Evolutionary conservation across 2,797 vertebrate genomes (phyloP).

Genomic region (Ceyx erithaca): DNA sequence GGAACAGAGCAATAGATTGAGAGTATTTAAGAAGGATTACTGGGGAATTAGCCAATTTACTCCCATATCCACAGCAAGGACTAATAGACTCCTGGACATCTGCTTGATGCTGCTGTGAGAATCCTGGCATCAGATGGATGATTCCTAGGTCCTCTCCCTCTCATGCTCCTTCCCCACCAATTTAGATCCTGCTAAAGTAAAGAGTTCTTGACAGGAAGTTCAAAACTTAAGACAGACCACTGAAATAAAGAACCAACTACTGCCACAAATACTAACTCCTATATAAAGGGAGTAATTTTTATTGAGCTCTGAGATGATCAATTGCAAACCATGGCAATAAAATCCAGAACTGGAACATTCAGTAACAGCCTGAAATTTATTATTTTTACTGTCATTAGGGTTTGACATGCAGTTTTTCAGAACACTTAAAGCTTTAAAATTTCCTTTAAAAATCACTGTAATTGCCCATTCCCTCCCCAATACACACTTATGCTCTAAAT

Average conservation of each 20-base stretch:
- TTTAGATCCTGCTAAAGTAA: neutral
- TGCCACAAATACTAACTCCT: neutral
- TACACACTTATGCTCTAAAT: neutral
- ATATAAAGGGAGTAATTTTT: neutral
- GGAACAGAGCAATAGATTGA: neutral
- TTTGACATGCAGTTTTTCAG: conserved; percentile 13
- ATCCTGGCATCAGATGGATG: neutral
- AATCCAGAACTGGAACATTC: neutral
- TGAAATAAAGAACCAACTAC: neutral
- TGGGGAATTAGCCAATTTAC: neutral
- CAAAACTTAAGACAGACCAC: neutral
- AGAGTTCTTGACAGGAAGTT: neutral
- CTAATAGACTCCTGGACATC: neutral
- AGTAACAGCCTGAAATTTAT: neutral
- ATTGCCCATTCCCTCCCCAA: neutral
- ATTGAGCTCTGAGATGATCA: neutral
- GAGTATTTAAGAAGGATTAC: neutral
- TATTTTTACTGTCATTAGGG: neutral
- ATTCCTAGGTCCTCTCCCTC: neutral
- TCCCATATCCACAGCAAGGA: neutral
- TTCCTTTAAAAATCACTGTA: conserved; percentile 22
- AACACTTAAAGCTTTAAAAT: conserved; percentile 24
- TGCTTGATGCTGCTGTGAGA: neutral
- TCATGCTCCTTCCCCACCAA: neutral
- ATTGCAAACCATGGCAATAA: conserved; percentile 11